Evolutionary conservation across 1,140 invertebrate species (phyloP), one percentile per base, ranked within the genome.

Genomic region (Euwallacea similis): DNA sequence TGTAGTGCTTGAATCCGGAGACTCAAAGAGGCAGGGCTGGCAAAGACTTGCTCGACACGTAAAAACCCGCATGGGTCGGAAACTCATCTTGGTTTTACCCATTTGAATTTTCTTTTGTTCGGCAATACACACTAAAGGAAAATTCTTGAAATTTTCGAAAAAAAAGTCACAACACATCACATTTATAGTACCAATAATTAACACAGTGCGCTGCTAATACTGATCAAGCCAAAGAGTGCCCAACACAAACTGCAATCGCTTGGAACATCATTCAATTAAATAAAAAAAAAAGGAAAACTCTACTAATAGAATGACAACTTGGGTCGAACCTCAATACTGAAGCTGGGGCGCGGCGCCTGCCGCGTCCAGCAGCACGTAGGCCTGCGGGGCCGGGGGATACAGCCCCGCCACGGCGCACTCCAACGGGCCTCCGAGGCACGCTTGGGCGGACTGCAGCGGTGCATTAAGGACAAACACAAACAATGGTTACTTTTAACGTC

Each of bases 281-380:
- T 61, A 1, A 63, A 63, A 63, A 44, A 7, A 60, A 33, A 43
- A 6, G n/a, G 7, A 11, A 66, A 7, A 53, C 13, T 46, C 62
- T 21, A 21, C 44, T 16, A n/a, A 46, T 47, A 64, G 50, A n/a
- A 47, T 46, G 55, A 16, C n/a, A 10, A 50, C 10, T 9, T n/a
- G 53, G 21, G 62, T 42, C 69, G 53, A 71, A 71, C 79, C 81
- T 82, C 81, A 82, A 79, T 82, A 82, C 76, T 82, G 81, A 75
- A 82, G 78, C 73, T 71, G 69, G 62, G 69, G 69, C 53, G 69
- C 69, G 47, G 69, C 69, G 10, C 70, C 64, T 13, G 66, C 66
- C 66, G 79, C 78, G 77, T 82, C 81, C 76, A 82, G 76, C 77
- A 82, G 76, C 73, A 82, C 81, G 77, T 82, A 82, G 66, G 81